Conservation (phyloP, 2,113 vertebrate species). For the Gopherus evgoodei region DNA sequence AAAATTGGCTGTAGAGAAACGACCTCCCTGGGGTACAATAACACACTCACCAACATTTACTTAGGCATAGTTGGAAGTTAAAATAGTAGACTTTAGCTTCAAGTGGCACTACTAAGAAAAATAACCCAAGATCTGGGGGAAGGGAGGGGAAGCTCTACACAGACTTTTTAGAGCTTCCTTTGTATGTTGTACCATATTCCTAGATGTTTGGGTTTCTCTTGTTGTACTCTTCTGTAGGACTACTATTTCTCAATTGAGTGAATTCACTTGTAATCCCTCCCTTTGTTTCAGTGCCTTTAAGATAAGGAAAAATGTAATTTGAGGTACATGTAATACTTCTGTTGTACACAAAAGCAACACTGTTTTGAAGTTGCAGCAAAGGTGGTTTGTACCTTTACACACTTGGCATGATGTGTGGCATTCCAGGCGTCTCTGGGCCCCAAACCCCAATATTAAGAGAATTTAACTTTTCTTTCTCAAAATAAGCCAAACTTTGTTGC, state of each 20-base stretch:
- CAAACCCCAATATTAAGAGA: too few relatives aligned
- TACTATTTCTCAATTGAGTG: background rate
- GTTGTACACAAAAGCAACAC: too few relatives aligned
- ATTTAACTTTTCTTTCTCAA: too few relatives aligned
- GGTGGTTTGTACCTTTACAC: too few relatives aligned
- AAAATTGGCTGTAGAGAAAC: too few relatives aligned
- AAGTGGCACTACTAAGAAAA: slow-evolving; percentile 58
- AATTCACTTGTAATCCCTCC: background rate
- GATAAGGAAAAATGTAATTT: background rate
- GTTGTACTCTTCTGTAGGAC: background rate
- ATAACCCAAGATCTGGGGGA: background rate
- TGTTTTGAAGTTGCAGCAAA: too few relatives aligned
- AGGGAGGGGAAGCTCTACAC: slow-evolving; percentile 55
- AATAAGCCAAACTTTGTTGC: too few relatives aligned
- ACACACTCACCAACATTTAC: slow-evolving; percentile 61
- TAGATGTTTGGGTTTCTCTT: background rate
- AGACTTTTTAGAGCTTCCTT: slow-evolving; percentile 24
- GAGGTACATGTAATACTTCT: too few relatives aligned
- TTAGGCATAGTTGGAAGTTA: slow-evolving; percentile 37
- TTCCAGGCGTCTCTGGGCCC: too few relatives aligned
- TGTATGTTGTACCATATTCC: background rate
- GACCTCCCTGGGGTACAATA: background rate
- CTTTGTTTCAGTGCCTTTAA: background rate
- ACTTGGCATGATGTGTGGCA: too few relatives aligned
- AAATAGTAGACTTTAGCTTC: slow-evolving; percentile 53